Evolutionary conservation across 2,797 vertebrate genomes (phyloP), one percentile per base, ranked within the genome.

Genomic region (Apodemus agrarius): DNA sequence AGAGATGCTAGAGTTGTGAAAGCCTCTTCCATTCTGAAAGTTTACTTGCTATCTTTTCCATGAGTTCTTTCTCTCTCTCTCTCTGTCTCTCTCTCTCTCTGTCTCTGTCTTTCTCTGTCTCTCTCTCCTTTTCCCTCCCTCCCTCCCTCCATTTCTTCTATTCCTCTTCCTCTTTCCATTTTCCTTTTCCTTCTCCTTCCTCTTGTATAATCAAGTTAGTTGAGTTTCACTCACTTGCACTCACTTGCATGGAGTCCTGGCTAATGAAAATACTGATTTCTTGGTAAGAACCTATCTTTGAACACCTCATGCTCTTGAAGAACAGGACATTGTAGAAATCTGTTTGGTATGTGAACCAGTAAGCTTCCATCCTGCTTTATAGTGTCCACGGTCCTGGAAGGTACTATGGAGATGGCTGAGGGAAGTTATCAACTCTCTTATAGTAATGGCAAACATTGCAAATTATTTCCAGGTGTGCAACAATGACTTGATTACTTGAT

Each of bases 1-100:
- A 89, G 78, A 65, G 17, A 54, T 40, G 13, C 5, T 13, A 74
- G 3, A 2, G 1, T 22, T 87, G 31, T 52, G 37, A 29, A 1
- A 95, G 13, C 21, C n/a, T 80, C 29, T 96, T 95, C 34, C 37
- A 37, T 46, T 91, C 3, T 86, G n/a, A 89, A 9, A 93, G 2
- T 22, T 74, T 46, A 4, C 87, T 40, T 81, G 1, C 21, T 82
- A 14, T 65, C 19, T 83, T 93, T 83, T 31, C 26, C 21, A 52
- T 52, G 11, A 52, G 49, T 52, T 61, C 59, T 16, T 52, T 52
- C 9, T 11, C 11, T 52, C 49, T 1, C 22, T 19, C 61, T 10
- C 13, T 13, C 21, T 1, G 0, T 17, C 61, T 63, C 83, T 13
- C 69, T 69, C 5, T 61, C 59, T 61, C 19, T 69, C 14, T 2